These are phyloP conservation scores for Pocillopora meandrina DNA, from an alignment of 92 coral and sea anemone species.

Conservation along the genomic window DNA sequence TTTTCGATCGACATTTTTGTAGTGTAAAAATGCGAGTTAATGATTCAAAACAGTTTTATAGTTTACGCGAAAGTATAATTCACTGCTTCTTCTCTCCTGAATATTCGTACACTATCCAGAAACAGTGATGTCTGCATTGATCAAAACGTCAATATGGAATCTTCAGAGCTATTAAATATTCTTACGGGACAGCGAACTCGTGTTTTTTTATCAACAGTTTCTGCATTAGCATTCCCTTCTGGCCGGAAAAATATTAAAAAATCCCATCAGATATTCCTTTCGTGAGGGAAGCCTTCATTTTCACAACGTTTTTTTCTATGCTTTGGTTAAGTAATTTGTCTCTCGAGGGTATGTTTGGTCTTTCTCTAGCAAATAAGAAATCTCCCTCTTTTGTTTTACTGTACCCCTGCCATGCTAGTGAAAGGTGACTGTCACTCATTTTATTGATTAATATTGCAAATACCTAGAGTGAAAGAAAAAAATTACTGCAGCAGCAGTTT, in stretches of 20 bases:
- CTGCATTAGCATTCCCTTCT: too few species aligned
- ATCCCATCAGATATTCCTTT: not conserved
- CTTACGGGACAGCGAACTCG: not conserved
- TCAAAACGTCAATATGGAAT: not conserved
- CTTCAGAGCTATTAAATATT: not conserved
- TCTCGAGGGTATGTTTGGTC: not conserved
- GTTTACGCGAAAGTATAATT: too few species aligned
- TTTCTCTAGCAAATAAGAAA: not conserved
- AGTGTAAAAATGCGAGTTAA: too few species aligned
- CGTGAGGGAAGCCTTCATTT: not conserved
- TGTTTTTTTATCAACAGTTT: not conserved
- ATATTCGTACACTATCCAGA: not conserved
- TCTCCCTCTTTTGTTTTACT: not conserved
- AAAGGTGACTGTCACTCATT: not conserved
- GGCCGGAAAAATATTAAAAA: too few species aligned
- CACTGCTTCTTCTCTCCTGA: not conserved
- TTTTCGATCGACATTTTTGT: too few species aligned
- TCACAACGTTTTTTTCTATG: not conserved
- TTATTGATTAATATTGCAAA: not conserved
- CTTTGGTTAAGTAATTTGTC: conserved; percentile 7
- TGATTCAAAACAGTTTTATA: too few species aligned
- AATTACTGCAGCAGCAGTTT: not conserved
- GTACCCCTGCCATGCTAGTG: conserved; percentile 2
- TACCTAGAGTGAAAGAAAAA: not conserved
- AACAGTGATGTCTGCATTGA: not conserved